Evolutionary conservation across 2,113 vertebrate genomes (phyloP).

Genomic region (Zingel zingel): DNA sequence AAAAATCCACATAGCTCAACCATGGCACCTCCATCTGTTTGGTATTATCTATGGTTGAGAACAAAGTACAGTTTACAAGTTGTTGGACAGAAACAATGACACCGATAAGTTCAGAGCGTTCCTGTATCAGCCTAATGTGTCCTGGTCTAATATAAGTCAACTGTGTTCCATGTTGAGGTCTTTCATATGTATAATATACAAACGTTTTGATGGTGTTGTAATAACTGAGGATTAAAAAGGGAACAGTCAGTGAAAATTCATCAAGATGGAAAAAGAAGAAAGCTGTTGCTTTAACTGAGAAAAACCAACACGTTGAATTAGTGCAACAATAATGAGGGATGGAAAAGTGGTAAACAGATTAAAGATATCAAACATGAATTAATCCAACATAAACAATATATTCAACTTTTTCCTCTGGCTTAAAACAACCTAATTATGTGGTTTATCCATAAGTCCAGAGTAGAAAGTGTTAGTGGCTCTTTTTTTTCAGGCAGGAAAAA

Average conservation of each 20-base stretch:
- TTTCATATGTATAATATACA: slow-evolving; percentile 63
- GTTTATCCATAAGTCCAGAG: slow-evolving; percentile 24
- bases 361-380: slow-evolving; percentile 41
- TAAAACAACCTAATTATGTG: slow-evolving; percentile 29
- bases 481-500: slow-evolving; percentile 15
- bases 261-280: slow-evolving; percentile 23
- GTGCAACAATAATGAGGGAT: slow-evolving; percentile 29
- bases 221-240: slow-evolving; percentile 64
- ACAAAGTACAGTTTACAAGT: slow-evolving; percentile 11
- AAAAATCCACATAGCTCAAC: slow-evolving; percentile 38
- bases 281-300: slow-evolving; percentile 18
- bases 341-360: slow-evolving; percentile 9
- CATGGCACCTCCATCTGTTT: slow-evolving; percentile 34
- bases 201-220: slow-evolving; percentile 19
- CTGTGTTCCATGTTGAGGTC: slow-evolving; percentile 63
- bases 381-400: slow-evolving; percentile 45
- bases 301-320: slow-evolving; percentile 1
- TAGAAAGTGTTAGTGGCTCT: slow-evolving; percentile 43
- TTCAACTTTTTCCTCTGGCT: slow-evolving; percentile 33
- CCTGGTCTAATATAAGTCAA: slow-evolving; percentile 22
- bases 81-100: slow-evolving; percentile 28
- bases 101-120: background rate
- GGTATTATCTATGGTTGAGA: slow-evolving; percentile 25
- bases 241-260: slow-evolving; percentile 58
- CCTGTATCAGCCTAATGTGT: background rate